Evolutionary conservation across 2,797 vertebrate genomes (phyloP), one percentile per base, ranked within the genome.

Genomic region (Buphagus erythrorhynchus): DNA sequence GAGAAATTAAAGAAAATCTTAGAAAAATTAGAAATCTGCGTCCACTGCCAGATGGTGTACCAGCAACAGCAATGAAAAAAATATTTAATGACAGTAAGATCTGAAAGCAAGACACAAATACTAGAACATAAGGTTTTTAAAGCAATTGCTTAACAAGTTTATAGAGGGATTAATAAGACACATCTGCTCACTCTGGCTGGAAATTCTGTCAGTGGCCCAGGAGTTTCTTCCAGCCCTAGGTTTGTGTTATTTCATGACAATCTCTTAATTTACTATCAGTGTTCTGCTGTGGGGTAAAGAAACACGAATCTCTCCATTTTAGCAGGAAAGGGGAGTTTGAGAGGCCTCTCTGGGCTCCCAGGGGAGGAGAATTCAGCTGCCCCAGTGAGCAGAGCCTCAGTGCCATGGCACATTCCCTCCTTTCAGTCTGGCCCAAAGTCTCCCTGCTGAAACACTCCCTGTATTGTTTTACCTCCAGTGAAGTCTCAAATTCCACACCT

Each of bases 331-430:
- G 21, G 25, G 7, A 58, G 25, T 43, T 1, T 2, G 54, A 82
- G 45, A 26, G 40, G 45, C 43, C 38, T 19, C 0, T 16, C 20
- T 35, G 21, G 43, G 42, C 67, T 73, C 38, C 12, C 2, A 11
- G 1, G 26, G 26, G 16, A 38, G 78, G 9, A 62, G 46, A 51
- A 25, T 5, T 19, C 25, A 25, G 68, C 65, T 36, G 58, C 29
- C 38, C 33, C 16, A 6, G 14, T 0, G 6, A 38, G 40, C 4
- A 45, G 7, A 6, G 4, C 35, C 28, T 11, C 0, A 0, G 19
- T 2, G 12, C 3, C 3, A 28, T 13, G 2, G 4, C 78, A 20
- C 5, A 0, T 0, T 20, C 45, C 26, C 35, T 43, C 45, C 2
- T 6, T 66, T 31, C 54, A 33, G 5, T 1, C n/a, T 7, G 28